These are phyloP conservation scores for Sycophila sp. DNA, from an alignment of 1,140 invertebrate genomes.

Conservation along the genomic window DNA sequence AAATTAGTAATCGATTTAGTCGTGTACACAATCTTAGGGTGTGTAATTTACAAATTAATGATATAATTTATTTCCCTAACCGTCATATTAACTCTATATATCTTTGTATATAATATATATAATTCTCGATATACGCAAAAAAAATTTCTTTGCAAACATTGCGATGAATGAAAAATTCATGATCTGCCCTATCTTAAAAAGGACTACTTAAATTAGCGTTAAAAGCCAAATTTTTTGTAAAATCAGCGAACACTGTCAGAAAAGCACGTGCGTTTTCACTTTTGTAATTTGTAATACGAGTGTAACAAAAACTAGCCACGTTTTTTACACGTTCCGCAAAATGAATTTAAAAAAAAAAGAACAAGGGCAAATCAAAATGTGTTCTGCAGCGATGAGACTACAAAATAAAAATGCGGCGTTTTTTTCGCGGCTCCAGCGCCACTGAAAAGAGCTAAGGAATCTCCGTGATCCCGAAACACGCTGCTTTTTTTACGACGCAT, in stretches of 20 bases:
- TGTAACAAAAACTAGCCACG: background rate
- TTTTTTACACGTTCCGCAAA: background rate
- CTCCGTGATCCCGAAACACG: background rate
- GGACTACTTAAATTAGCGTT: too few relatives aligned
- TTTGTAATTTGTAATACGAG: too few relatives aligned
- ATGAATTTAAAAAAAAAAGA: too few relatives aligned
- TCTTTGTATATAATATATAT: background rate
- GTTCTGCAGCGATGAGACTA: background rate
- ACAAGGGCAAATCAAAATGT: slow-evolving; percentile 22
- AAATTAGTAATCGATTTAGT: too few relatives aligned
- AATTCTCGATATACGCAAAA: background rate
- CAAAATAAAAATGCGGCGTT: background rate
- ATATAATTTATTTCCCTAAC: background rate
- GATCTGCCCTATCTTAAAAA: too few relatives aligned
- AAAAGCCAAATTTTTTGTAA: too few relatives aligned
- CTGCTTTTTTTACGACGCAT: background rate
- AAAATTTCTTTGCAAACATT: too few relatives aligned
- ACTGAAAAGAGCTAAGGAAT: slow-evolving; percentile 7
- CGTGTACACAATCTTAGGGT: too few relatives aligned
- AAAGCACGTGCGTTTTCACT: too few relatives aligned
- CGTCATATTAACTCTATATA: background rate
- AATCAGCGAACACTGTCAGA: too few relatives aligned
- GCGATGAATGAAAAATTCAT: too few relatives aligned
- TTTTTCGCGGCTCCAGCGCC: background rate
- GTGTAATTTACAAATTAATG: background rate